A percentile compares a stretch with the other conserved stretches of the same genome.
Conservation (phyloP, 2,113 vertebrate species). For the Sorex fumeus region DNA sequence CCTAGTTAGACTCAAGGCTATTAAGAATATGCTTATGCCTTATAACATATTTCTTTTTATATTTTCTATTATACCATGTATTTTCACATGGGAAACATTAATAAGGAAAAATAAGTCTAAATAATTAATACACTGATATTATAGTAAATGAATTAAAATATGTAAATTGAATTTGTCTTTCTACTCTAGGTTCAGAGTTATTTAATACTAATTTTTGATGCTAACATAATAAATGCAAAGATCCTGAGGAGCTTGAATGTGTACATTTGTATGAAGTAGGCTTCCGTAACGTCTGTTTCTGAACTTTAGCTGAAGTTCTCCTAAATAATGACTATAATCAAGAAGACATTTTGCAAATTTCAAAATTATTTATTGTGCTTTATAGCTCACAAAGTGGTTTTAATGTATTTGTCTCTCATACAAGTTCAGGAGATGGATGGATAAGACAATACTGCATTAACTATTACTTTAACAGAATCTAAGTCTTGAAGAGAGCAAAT, state of each 20-base stretch:
- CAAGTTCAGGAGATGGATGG: neutral
- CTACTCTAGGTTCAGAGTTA: neutral
- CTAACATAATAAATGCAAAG: neutral
- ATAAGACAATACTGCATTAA: neutral
- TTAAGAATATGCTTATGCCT: neutral
- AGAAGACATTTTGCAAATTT: constrained; percentile 19
- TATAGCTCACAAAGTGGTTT: constrained; percentile 22
- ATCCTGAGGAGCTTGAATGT: constrained; percentile 25
- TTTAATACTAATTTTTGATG: neutral
- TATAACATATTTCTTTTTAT: neutral
- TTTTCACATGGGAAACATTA: no score
- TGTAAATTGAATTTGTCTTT: neutral
- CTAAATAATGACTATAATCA: neutral
- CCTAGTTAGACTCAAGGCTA: neutral
- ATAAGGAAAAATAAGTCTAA: no score
- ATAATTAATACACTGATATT: no score
- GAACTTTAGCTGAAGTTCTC: constrained; percentile 34
- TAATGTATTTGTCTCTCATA: neutral
- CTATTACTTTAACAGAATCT: constrained; percentile 14
- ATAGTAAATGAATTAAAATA: no score
- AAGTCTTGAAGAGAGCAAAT: neutral
- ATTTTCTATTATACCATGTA: neutral
- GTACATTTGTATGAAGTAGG: neutral
- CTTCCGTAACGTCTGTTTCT: constrained; percentile 34
- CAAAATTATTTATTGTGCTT: constrained; percentile 48